phyloP scores from a whole-genome alignment of 2,888 invertebrate genomes.

The Melipona bicolor region DNA sequence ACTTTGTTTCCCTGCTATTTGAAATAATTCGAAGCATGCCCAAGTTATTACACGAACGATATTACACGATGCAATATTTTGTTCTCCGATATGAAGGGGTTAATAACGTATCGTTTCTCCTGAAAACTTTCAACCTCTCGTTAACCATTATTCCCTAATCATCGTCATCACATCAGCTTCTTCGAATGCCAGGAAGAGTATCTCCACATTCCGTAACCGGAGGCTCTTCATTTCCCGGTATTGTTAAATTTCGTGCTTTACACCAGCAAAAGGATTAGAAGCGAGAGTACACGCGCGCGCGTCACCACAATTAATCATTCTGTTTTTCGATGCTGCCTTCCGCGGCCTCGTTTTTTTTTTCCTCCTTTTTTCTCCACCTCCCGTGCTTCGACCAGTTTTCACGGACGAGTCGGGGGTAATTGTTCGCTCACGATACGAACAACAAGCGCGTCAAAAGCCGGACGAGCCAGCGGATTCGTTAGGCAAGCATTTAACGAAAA shows the following conservation, averaged over 20 bases:
- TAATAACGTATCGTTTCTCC: no score
- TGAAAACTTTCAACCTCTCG: no score
- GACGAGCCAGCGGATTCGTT: conserved; percentile 74
- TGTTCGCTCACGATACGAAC: conserved; percentile 72
- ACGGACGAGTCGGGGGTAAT: conserved; percentile 72
- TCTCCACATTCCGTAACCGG: conserved; percentile 60
- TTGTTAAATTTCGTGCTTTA: conserved; percentile 69
- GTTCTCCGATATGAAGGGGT: no score
- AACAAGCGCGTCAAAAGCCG: conserved; percentile 75
- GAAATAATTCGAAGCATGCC: no score
- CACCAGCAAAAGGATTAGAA: conserved; percentile 51
- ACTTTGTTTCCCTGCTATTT: no score
- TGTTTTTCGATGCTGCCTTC: conserved; percentile 61
- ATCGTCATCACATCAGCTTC: conserved; percentile 58
- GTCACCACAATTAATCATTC: conserved; percentile 73
- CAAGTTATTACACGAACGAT: no score
- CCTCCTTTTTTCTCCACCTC: not conserved
- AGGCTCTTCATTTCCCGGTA: conserved; percentile 71
- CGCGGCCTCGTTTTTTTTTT: conserved; percentile 11
- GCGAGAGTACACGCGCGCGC: conserved; percentile 22
- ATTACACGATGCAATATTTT: no score
- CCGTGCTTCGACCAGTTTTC: conserved; percentile 62
- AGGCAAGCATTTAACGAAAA: conserved; percentile 74
- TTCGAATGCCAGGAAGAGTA: conserved; percentile 67
- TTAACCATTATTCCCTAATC: not conserved